Evolutionary conservation across 1,140 invertebrate species (phyloP).

Genomic region (Scaptomyza graminum): DNA sequence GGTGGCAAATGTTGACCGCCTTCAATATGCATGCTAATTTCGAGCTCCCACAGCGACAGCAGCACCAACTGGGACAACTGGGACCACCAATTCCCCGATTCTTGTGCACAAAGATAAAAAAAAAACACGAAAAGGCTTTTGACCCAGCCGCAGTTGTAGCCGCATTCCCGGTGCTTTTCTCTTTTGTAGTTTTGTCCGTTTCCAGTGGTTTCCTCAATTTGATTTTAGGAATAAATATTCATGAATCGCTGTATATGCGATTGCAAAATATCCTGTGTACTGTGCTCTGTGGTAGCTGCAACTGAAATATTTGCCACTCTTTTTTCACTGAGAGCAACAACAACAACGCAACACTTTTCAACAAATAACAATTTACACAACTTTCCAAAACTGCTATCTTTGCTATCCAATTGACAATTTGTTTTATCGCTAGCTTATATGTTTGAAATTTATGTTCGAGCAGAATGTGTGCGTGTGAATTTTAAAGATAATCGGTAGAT

Average conservation of each 20-base stretch:
- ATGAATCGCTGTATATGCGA: slow-evolving; percentile 45
- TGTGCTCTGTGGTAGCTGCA: background rate
- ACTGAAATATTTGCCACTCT: slow-evolving; percentile 14
- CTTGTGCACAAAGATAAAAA: too few species aligned
- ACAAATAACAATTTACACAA: slow-evolving; percentile 37
- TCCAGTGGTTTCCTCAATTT: slow-evolving; percentile 43
- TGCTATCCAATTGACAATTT: slow-evolving; percentile 6
- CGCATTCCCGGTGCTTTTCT: too few species aligned
- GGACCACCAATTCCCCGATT: background rate
- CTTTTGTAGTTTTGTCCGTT: background rate
- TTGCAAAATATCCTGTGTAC: slow-evolving; percentile 34
- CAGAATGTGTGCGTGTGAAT: too few species aligned
- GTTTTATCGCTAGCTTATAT: background rate
- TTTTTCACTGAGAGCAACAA: background rate
- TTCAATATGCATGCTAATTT: slow-evolving; percentile 57
- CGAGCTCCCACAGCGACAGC: slow-evolving; percentile 6
- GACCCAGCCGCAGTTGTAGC: background rate
- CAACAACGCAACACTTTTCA: slow-evolving; percentile 32
- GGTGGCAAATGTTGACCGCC: slow-evolving; percentile 41
- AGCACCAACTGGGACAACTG: background rate
- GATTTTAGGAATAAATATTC: slow-evolving; percentile 56
- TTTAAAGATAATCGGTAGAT: too few species aligned
- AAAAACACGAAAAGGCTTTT: too few species aligned
- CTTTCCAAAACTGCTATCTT: slow-evolving; percentile 25
- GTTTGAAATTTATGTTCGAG: background rate